phyloP scores from a whole-genome alignment of 2,797 vertebrate species.

The Sarcoramphus papa region DNA sequence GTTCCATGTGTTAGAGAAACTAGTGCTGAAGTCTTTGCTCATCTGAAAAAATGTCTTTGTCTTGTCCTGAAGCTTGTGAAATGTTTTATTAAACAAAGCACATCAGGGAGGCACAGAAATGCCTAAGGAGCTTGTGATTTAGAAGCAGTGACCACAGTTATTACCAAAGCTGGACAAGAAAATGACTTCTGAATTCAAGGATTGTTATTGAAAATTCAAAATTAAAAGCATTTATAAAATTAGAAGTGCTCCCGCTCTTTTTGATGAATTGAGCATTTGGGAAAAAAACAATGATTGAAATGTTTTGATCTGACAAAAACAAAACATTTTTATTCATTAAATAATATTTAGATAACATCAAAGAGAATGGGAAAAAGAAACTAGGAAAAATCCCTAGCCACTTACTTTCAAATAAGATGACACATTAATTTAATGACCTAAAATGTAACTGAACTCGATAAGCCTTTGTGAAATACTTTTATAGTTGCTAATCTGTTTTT shows the following conservation, averaged over 20 bases:
- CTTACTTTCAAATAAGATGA: not conserved
- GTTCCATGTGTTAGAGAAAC: not conserved
- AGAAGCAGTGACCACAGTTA: not conserved
- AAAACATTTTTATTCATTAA: not conserved
- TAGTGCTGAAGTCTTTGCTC: not conserved
- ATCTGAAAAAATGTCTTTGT: slow-evolving; percentile 6
- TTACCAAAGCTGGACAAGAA: not conserved
- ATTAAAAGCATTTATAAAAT: slow-evolving; percentile 4
- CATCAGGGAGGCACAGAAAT: slow-evolving; percentile 12
- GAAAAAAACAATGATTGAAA: not conserved
- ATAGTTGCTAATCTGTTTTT: not conserved
- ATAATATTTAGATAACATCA: not conserved
- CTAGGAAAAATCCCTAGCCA: not conserved
- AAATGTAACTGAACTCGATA: not conserved
- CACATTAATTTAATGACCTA: not conserved
- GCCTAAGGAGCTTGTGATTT: slow-evolving; percentile 19
- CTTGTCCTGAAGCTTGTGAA: slow-evolving; percentile 22
- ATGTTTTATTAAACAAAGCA: slow-evolving; percentile 22
- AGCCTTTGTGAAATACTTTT: not conserved
- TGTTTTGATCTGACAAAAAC: not conserved
- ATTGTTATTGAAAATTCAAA: slow-evolving; percentile 8
- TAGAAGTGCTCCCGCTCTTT: not conserved
- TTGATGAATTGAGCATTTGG: not conserved
- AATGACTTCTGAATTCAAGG: not conserved
- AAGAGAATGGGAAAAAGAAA: not conserved